Base-by-base conservation (phyloP, 2,888 invertebrate species). In the Ramazzottius varieornatus region DNA sequence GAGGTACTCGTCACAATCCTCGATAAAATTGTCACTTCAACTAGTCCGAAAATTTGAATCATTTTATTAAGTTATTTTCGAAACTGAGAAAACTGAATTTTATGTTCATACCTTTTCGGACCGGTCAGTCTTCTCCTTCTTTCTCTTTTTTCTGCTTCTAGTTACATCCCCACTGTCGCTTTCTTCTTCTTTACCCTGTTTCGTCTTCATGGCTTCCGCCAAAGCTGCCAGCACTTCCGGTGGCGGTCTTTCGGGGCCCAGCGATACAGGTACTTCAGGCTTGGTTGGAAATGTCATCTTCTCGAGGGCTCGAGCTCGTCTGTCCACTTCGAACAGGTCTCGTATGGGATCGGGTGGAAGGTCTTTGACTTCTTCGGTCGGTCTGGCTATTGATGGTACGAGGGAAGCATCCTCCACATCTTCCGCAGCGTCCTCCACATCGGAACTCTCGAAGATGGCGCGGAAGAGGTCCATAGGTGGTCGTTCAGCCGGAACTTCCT, bases 371-470 rank as follows among this genome's bases (percentile, higher is more conserved):
- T n/a, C n/a, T n/a, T n/a, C n/a, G n/a, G n/a, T n/a, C 8, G 40
- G 40, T 20, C 8, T 8, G 8, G 20, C 20, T 20, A 40, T 13
- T 13, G 40, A 13, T 20, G 40, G 40, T 8, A 40, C 8, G 4
- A 54, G 4, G 29, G 13, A 4, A 8, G 29, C n/a, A n/a, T 54
- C 20, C 4, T 54, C 54, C 20, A 8, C 54, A 4, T 78, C 78
- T 65, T 84, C 84, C 20, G 81, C 81, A 32, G 76, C 77, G 70
- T 84, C 72, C 33, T 74, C 75, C 20, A 76, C 86, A 72, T 84
- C 85, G 67, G 86, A 86, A 71, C 84, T 84, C 33, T 86, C 80
- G 73, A 93, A 93, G 71, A 93, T 88, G 0, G 88, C 85, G 75
- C 87, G 88, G 72, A 89, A 93, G 1, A 93, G 78, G 75, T 91